These are phyloP conservation scores for Enteromius thamalakanensis DNA, from an alignment of 2,797 vertebrate genomes.

Conservation along the genomic window DNA sequence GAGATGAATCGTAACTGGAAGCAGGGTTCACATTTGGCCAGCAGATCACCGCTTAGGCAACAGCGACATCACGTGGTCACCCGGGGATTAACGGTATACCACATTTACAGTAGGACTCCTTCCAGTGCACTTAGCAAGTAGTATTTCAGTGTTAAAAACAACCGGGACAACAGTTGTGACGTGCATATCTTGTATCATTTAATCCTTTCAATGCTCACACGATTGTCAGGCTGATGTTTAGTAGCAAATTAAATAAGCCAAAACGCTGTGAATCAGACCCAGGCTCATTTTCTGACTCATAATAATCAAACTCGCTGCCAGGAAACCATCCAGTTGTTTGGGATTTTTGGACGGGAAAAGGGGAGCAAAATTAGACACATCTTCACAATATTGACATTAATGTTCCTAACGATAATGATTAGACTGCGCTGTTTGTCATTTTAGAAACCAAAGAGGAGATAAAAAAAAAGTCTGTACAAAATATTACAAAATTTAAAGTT, in stretches of 20 bases:
- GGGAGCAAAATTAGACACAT: background rate
- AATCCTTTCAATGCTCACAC: background rate
- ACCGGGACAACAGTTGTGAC: background rate
- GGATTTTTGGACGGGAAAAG: background rate
- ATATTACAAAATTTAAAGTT: background rate
- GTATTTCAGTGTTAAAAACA: background rate
- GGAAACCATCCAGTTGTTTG: slow-evolving; percentile 8
- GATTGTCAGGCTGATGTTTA: background rate
- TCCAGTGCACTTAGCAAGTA: background rate
- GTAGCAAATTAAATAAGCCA: background rate
- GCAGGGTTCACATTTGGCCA: background rate
- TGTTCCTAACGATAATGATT: background rate
- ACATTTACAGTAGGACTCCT: slow-evolving; percentile 4
- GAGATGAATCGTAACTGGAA: background rate
- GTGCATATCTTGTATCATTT: background rate
- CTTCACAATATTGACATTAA: background rate
- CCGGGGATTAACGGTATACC: slow-evolving; percentile 50
- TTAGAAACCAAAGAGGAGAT: background rate
- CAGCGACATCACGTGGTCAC: slow-evolving; percentile 67
- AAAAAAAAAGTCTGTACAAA: background rate
- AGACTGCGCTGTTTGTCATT: background rate
- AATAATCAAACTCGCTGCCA: background rate
- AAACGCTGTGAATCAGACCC: background rate
- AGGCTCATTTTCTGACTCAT: background rate
- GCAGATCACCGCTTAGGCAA: slow-evolving; percentile 23